Base-by-base conservation (phyloP, 1,140 invertebrate species). In the Drosophila elegans region DNA sequence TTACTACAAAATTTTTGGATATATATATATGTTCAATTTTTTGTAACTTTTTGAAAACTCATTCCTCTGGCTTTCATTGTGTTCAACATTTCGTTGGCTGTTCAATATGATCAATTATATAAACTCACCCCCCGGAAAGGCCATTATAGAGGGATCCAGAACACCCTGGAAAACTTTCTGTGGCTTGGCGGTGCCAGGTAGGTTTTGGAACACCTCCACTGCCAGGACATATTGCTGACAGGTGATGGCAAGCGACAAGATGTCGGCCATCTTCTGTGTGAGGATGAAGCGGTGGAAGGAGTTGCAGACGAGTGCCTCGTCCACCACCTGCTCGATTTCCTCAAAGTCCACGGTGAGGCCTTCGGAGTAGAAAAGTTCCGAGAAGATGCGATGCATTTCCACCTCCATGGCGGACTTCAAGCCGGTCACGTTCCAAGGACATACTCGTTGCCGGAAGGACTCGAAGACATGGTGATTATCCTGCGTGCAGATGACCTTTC, bases 211-310 rank as follows among this genome's bases (percentile, higher is more conserved):
- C 5, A 56, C 61, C 3, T 89, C 83, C 6, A 88, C 63, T 0
- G 45, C 42, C 0, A 88, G 7, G 0, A 67, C 53, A 32, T 80
- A 88, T n/a, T 42, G 46, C 7, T 55, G 46, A 11, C 34, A 48
- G 21, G 49, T 46, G 21, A 80, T 29, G 1, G 56, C 46, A 11
- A 44, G 36, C 5, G 56, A 73, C 3, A 91, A 42, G 3, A 29
- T 52, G 6, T 77, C 49, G 0, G 67, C 49, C 71, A 83, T 59
- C 0, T 60, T n/a, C 5, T 74, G 49, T 4, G 78, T 89, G 5
- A 91, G 59, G 21, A 90, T 67, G 39, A 45, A 91, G 16, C 90
- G 89, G 63, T 89, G 81, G n/a, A 91, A 72, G 9, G 74, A 74
- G 41, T 91, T 91, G 41, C 75, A 80, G 4, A 86, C 49, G 1